Percentiles rank a stretch among this genome's conserved stretches.
These are phyloP conservation scores for Limnephilus auricula DNA, from an alignment of 2,888 invertebrate species.

Conservation along the genomic window DNA sequence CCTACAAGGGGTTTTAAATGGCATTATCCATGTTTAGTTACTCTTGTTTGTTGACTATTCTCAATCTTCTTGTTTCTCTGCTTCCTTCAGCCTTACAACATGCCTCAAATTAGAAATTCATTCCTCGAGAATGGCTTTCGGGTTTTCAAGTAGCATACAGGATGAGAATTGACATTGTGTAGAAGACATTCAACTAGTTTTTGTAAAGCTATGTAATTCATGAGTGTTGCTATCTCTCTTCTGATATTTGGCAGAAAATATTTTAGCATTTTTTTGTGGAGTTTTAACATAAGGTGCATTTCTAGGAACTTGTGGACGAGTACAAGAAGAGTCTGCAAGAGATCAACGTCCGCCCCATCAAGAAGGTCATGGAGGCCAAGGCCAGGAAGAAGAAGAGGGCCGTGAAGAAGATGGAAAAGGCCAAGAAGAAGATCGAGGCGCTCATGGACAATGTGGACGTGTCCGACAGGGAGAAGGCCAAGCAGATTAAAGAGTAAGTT, in stretches of 20 bases:
- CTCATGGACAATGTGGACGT: constrained; percentile 94
- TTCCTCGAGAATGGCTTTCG: neutral
- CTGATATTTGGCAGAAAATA: neutral
- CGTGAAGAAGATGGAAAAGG: constrained; percentile 90
- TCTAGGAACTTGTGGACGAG: constrained; percentile 87
- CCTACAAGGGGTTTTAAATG: too few relatives aligned
- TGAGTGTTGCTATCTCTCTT: neutral
- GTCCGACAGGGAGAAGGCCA: constrained; percentile 94
- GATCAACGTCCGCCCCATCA: constrained; percentile 95
- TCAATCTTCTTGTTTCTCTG: too few relatives aligned
- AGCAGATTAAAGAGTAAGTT: constrained; percentile 91
- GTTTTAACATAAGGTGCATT: constrained; percentile 55
- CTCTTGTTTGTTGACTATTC: too few relatives aligned
- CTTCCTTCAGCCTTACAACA: too few relatives aligned
- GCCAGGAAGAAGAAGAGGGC: constrained; percentile 97
- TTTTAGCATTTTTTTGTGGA: neutral
- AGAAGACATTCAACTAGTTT: too few relatives aligned
- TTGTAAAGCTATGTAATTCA: too few relatives aligned
- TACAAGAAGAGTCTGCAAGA: constrained; percentile 90
- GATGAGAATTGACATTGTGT: neutral
- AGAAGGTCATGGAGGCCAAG: constrained; percentile 98
- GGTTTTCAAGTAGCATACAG: neutral
- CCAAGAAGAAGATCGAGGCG: constrained; percentile 96
- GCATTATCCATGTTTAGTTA: too few relatives aligned
- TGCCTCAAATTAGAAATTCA: too few relatives aligned